Evolutionary conservation across 2,888 invertebrate genomes (phyloP), one percentile per base, ranked within the genome.

Genomic region (Neoitamus cyanurus): DNA sequence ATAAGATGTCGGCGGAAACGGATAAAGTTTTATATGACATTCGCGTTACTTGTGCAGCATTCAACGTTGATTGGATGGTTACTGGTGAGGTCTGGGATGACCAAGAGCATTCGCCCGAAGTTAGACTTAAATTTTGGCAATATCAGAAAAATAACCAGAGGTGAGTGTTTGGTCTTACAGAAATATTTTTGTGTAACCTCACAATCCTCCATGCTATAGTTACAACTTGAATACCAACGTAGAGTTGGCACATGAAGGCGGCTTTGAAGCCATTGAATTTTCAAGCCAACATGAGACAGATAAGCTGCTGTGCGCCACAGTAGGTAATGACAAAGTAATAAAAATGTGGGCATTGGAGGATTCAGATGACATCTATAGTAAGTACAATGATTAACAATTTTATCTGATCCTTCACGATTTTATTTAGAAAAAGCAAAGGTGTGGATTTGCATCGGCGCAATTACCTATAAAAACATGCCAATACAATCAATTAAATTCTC

Each of bases 61-160:
- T 96, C 84, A 94, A 94, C 89, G 91, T 92, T 82, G 92, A 93
- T 88, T 97, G 97, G 96, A 92, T 97, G 92, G 95, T 94, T 6
- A 96, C 96, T 0, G 92, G 94, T 4, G 95, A 95, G 89, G 92
- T 93, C 84, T 92, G 94, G 85, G 92, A 93, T 88, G 94, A 95
- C 89, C 90, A 92, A 31, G 89, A 93, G 69, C 92, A 93, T 85
- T 90, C 92, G 77, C 92, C 93, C 4, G 96, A 96, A 90, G 90
- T 94, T 3, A 92, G 94, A 83, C 91, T 97, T 0, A 97, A 96
- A 89, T 96, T 96, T 90, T 97, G 96, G 96, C 88, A 91, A 84
- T 96, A 93, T 88, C 90, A 94, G 87, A 88, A 90, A 1, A 90
- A 92, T 58, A 90, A 92, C 78, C 95, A 95, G 90, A 92, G 90